Conservation (phyloP, 2,888 invertebrate species). For the Chymomyza fuscimana region DNA sequence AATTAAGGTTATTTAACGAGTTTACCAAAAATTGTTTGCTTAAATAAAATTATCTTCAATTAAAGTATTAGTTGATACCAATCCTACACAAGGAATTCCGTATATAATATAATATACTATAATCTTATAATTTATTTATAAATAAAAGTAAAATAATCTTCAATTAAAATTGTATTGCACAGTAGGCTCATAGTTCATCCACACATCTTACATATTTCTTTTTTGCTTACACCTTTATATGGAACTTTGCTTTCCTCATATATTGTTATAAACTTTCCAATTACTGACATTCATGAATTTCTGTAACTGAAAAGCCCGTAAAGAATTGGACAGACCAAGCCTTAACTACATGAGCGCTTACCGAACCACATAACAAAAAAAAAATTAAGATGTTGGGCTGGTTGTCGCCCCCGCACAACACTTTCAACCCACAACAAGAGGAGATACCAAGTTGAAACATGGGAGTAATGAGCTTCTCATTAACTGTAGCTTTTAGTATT, state of each 20-base stretch:
- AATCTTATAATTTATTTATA: too few relatives aligned
- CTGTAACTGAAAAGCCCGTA: background rate
- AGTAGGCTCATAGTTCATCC: too few relatives aligned
- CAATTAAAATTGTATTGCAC: too few relatives aligned
- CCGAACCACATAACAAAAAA: background rate
- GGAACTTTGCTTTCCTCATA: background rate
- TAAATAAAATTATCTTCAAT: too few relatives aligned
- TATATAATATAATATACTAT: too few relatives aligned
- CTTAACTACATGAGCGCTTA: background rate
- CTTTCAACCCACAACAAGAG: background rate
- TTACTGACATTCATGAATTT: background rate
- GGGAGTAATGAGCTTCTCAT: constrained; percentile 66
- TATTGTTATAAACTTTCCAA: background rate
- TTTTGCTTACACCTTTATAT: background rate
- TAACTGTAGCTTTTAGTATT: constrained; percentile 42
- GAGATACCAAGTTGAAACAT: background rate
- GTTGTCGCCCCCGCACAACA: constrained; percentile 22
- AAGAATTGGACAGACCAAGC: background rate
- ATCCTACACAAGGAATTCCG: too few relatives aligned
- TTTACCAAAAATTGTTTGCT: too few relatives aligned
- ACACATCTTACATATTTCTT: background rate
- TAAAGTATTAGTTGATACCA: too few relatives aligned
- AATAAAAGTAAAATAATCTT: too few relatives aligned
- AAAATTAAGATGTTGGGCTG: background rate
- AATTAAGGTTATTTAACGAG: too few relatives aligned